Evolutionary conservation across 2,113 vertebrate genomes (phyloP), one percentile per base, ranked within the genome.

Genomic region (Raja brachyura): DNA sequence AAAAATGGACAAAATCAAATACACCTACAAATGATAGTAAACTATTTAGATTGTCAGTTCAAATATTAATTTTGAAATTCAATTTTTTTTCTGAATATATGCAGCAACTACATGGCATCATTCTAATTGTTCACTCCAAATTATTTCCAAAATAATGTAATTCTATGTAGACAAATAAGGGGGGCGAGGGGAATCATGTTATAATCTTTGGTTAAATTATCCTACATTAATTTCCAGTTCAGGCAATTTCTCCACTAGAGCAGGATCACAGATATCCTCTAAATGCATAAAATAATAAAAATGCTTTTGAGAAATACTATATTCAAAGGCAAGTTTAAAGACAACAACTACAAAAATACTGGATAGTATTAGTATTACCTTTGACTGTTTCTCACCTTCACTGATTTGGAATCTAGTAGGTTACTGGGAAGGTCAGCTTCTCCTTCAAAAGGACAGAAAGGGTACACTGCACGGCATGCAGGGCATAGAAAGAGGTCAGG

Each of bases 321-420:
- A 18, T 48, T 54, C 66, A 92, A 39, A 48, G 22, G 28, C 68
- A 13, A 92, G 73, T 92, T 54, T 73, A 54, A 92, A 92, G 59
- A n/a, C 0, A 92, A 73, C 33, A 28, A 92, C 66, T 92, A 92
- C 28, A 92, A 11, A 92, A 92, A 92, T 92, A 73, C 33, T 28
- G 39, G 90, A 48, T 92, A 63, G 88, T 59, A 54, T 68, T 63
- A 31, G 83, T 92, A 94, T 95, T 95, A 95, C 95, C 95, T 95
- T 94, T 94, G 79, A 94, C 95, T 93, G 95, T 94, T 94, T 95
- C 97, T 97, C 96, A 96, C 96, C 96, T 97, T 94, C 95, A 94
- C 95, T 94, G 94, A 95, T 95, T 94, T 94, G 95, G 93, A 96
- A 96, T 94, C 93, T 95, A 96, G 96, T 94, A 95, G 96, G 95